Evolutionary conservation across 1,140 invertebrate species (phyloP), one percentile per base, ranked within the genome.

Genomic region (Triops cancriformis): DNA sequence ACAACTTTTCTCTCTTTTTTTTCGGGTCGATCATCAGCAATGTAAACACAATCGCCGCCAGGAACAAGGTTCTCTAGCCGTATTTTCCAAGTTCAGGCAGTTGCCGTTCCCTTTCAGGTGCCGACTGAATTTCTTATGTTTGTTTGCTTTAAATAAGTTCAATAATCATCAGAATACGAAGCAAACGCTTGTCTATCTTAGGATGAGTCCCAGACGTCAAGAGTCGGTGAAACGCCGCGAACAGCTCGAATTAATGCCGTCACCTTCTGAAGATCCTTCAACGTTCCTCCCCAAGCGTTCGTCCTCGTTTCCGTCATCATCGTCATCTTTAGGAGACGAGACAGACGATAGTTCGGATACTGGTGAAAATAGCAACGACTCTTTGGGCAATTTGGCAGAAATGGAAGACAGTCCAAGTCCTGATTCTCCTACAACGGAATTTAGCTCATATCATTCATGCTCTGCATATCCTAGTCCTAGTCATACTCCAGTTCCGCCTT

Each of bases 381-480:
- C 72, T 10, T n/a, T 78, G 77, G 77, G 72, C 41, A 73, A 78
- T 31, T 45, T 78, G 11, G 77, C 64, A 26, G 77, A 78, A 51
- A 73, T 73, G 5, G 77, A 78, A 78, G 77, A 78, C 26, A 42
- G 37, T 14, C 64, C 72, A 18, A 64, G 51, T 23, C 51, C 51
- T n/a, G 51, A 64, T 23, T n/a, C 51, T 64, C 51, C 51, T 18
- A 64, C 51, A 64, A 23, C 51, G 7, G 51, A 64, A 64, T 64
- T 64, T 14, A 64, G 51, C 51, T 64, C 51, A 64, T 64, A 64
- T 64, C 51, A 64, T 23, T 64, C 51, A 18, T 64, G 51, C 2
- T 64, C 51, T 9, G 23, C 51, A 64, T 64, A 64, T 64, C 51
- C 51, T 64, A 64, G 51, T 23, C 51, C 51, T 64, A n/a, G 18